These are phyloP conservation scores for Lepidurus apus DNA, from an alignment of 1,140 invertebrate species.

Conservation along the genomic window DNA sequence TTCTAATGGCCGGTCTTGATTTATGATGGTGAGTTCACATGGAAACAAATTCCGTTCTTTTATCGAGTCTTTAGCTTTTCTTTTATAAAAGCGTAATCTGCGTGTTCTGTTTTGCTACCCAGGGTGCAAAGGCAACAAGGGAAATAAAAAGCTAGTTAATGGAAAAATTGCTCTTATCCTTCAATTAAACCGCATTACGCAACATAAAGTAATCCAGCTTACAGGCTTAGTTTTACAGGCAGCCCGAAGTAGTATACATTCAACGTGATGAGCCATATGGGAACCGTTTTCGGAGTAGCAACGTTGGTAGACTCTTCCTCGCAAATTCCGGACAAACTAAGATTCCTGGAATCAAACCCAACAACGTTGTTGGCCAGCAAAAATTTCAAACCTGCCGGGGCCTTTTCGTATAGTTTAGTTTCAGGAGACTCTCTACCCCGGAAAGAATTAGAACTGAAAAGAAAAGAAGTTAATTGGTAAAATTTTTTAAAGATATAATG, in stretches of 20 bases:
- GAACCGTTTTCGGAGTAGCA: background rate
- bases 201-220: too few relatives aligned
- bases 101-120: constrained; percentile 4
- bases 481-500: too few relatives aligned
- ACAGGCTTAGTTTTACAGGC: too few relatives aligned
- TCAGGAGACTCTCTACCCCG: too few relatives aligned
- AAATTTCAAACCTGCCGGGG: background rate
- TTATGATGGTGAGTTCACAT: background rate
- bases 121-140: constrained; percentile 11
- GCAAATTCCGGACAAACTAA: background rate
- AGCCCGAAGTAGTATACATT: background rate
- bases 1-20: background rate
- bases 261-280: background rate
- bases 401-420: background rate
- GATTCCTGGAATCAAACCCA: background rate
- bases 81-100: background rate
- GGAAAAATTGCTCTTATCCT: background rate
- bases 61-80: background rate
- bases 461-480: too few relatives aligned
- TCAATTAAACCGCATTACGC: too few relatives aligned
- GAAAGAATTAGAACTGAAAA: too few relatives aligned
- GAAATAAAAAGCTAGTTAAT: constrained; percentile 1
- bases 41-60: background rate
- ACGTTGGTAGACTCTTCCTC: constrained; percentile 7
- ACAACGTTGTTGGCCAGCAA: background rate